phyloP scores from a whole-genome alignment of 2,797 vertebrate species.

The Acropternis orthonyx region DNA sequence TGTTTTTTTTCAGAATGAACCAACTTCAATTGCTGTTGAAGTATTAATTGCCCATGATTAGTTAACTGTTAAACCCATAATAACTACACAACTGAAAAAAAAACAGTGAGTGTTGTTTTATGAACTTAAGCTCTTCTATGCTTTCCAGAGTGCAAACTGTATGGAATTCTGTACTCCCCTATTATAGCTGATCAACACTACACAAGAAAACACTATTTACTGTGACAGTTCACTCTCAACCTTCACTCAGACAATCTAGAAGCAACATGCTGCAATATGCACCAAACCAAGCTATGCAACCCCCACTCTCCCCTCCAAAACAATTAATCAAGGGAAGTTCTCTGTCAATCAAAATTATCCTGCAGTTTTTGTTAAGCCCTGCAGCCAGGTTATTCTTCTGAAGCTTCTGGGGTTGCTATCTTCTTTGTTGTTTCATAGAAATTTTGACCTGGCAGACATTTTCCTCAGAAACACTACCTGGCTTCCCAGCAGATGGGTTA shows the following conservation, averaged over 20 bases:
- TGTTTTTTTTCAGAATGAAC: conserved; percentile 33
- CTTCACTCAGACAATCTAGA: neutral
- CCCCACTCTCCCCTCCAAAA: rapidly evolving
- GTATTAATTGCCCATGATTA: conserved; percentile 26
- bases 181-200: rapidly evolving
- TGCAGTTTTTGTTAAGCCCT: neutral
- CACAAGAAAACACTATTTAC: neutral
- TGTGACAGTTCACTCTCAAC: neutral
- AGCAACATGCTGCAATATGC: neutral
- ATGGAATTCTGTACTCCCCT: neutral
- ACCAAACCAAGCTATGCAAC: neutral
- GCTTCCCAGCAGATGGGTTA: neutral
- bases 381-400: neutral
- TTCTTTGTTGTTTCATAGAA: neutral
- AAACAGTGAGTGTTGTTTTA: neutral
- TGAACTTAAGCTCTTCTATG: neutral
- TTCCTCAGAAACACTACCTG: neutral
- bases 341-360: neutral
- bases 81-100: neutral
- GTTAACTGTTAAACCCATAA: conserved; percentile 25
- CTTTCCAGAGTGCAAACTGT: neutral
- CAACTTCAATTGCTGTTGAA: neutral
- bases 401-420: neutral
- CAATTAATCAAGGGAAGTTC: neutral
- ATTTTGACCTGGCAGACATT: neutral